Base-by-base conservation (phyloP, 2,797 vertebrate species). In the Danio tinwini region DNA sequence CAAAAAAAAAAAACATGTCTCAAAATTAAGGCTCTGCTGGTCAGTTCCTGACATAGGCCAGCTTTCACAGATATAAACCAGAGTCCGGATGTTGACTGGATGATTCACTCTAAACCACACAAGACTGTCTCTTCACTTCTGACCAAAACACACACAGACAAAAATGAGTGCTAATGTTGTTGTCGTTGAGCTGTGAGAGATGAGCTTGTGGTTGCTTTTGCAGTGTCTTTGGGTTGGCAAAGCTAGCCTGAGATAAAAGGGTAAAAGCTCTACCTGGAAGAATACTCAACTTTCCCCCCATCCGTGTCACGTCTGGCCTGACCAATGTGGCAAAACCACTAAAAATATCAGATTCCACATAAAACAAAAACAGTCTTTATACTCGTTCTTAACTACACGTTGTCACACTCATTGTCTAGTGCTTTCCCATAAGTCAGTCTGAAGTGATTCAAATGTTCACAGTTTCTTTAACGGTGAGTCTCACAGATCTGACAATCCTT, bases 21-120 rank as follows among this genome's bases (percentile, higher is more conserved):
- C 19, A 64, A 52, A 44, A 68, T 45, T 77, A 69, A 69, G 59
- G 39, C 29, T 42, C 50, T 68, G 59, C 58, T 17, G 68, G 64
- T 71, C 59, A 63, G 29, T 56, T 56, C 53, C 10, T 82, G 75
- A 74, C 55, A 77, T 61, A 78, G 40, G 14, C 16, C 85, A 81
- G 79, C 65, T 83, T 78, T 78, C 52, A 74, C 71, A 81, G 78
- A 81, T 73, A 76, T 64, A 74, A 72, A 53, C 76, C 72, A 74
- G 64, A 68, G 65, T 82, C 72, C 81, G 85, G 82, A 85, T 87
- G 81, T 89, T 89, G 90, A 82, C 82, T 85, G 84, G 88, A 89
- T 93, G 92, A 93, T 89, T 94, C 93, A 93, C 83, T 82, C 74
- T 9, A 87, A 82, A 75, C 49, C 74, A 83, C 77, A 70, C 65